Evolutionary conservation across 1,140 invertebrate species (phyloP).

Genomic region (Orchestia grillus): DNA sequence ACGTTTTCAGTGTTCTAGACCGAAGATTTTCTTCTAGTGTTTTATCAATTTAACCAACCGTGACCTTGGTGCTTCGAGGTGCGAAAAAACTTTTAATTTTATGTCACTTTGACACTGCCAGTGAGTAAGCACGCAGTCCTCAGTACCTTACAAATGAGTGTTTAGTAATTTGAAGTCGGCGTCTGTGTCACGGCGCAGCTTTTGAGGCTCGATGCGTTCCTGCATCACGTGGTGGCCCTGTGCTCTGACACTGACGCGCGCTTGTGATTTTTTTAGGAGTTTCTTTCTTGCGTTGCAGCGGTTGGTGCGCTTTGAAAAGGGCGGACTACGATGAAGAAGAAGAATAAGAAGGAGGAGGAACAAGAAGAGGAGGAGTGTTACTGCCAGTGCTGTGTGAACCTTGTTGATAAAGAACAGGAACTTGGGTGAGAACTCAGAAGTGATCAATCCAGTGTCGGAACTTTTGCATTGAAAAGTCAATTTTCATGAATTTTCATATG

Average conservation of each 20-base stretch:
- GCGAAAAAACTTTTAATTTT: background rate
- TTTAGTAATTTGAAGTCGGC: background rate
- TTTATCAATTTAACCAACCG: background rate
- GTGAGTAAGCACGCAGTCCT: background rate
- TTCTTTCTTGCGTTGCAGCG: background rate
- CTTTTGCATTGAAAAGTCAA: background rate
- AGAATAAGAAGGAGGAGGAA: too few relatives aligned
- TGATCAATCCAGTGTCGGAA: background rate
- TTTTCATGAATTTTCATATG: background rate
- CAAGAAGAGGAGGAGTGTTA: background rate
- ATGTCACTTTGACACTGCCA: background rate
- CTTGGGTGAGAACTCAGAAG: background rate
- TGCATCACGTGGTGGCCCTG: background rate
- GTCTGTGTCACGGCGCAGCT: background rate
- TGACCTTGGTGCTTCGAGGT: background rate
- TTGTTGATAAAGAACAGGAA: background rate
- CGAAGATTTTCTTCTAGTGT: background rate
- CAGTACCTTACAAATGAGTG: background rate
- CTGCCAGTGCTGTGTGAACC: background rate
- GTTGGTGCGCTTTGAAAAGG: background rate
- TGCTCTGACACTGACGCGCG: background rate
- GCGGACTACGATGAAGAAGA: too few relatives aligned
- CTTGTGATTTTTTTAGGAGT: background rate
- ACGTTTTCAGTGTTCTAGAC: background rate
- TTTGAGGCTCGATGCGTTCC: background rate